Evolutionary conservation across 2,888 invertebrate genomes (phyloP).

Genomic region (Gari tellinella): DNA sequence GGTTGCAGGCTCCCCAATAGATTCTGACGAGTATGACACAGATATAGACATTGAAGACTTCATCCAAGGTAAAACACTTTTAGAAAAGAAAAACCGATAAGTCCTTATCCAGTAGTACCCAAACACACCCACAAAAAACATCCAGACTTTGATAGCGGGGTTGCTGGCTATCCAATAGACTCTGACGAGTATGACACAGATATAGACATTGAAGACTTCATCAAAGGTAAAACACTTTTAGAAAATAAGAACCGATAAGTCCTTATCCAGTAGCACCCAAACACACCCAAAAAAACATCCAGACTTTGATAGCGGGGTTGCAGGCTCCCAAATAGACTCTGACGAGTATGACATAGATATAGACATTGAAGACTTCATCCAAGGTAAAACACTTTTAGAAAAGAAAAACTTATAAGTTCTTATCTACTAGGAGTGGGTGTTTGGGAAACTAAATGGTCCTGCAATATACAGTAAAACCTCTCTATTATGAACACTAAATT

Average conservation of each 20-base stretch:
- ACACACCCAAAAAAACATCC: slow-evolving; percentile 61
- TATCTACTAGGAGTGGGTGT: too few relatives aligned
- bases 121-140: slow-evolving; percentile 57
- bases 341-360: slow-evolving; percentile 83
- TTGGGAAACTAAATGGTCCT: too few relatives aligned
- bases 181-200: slow-evolving; percentile 83
- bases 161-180: slow-evolving; percentile 71
- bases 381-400: too few relatives aligned
- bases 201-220: slow-evolving; percentile 73
- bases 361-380: slow-evolving; percentile 72
- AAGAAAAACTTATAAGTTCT: too few relatives aligned
- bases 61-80: slow-evolving; percentile 66
- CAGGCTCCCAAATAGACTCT: slow-evolving; percentile 74
- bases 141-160: slow-evolving; percentile 73
- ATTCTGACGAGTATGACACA: slow-evolving; percentile 82
- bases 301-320: slow-evolving; percentile 72
- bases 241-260: too few relatives aligned
- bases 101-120: too few relatives aligned
- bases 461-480: too few relatives aligned
- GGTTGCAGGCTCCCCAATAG: slow-evolving; percentile 72
- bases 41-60: slow-evolving; percentile 77
- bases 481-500: too few relatives aligned
- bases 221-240: slow-evolving; percentile 69
- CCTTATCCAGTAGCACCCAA: too few relatives aligned
- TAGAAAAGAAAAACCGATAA: too few relatives aligned